Evolutionary conservation across 2,888 invertebrate species (phyloP), one percentile per base, ranked within the genome.

Genomic region (Zele albiditarsus): DNA sequence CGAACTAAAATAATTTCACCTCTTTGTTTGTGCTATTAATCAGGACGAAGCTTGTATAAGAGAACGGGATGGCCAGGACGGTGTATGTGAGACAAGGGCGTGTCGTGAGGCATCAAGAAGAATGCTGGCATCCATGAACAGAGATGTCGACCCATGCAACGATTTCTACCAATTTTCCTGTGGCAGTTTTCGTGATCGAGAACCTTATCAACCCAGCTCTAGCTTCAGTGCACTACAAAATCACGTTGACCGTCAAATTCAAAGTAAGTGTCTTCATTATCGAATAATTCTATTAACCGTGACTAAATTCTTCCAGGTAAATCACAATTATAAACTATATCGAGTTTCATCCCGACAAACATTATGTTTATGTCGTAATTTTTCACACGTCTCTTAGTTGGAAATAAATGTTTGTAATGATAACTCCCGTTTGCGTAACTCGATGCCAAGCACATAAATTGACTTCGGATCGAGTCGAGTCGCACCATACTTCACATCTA

Each of bases 161-260:
- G 90, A 90, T 82, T 90, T 90, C 83, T 90, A 90, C 81, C 89
- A 89, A 82, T 90, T 89, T 79, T 89, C 90, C 76, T 90, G 90
- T 80, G 90, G 90, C 25, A 87, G 88, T 28, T 89, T 85, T 73
- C 84, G 83, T 76, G 84, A 87, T 80, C 84, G 82, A 68, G 81
- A 84, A 63, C 84, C 86, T 60, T 84, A 82, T 73, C 83, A 85
- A 66, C 85, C 87, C 4, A 85, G 85, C 78, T 84, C 89, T 62
- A 90, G 89, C 80, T 88, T 90, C 80, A 83, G 85, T 60, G 88
- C 87, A 53, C 85, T 90, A 23, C 89, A 90, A 81, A 82, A 84
- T 53, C 87, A 85, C 74, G 87, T 90, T 78, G 88, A 90, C 82
- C 84, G 84, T 70, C 86, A 88, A 75, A 85, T 90, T 71, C 87